phyloP scores from a whole-genome alignment of 2,113 vertebrate species.

The Hipposideros armiger region DNA sequence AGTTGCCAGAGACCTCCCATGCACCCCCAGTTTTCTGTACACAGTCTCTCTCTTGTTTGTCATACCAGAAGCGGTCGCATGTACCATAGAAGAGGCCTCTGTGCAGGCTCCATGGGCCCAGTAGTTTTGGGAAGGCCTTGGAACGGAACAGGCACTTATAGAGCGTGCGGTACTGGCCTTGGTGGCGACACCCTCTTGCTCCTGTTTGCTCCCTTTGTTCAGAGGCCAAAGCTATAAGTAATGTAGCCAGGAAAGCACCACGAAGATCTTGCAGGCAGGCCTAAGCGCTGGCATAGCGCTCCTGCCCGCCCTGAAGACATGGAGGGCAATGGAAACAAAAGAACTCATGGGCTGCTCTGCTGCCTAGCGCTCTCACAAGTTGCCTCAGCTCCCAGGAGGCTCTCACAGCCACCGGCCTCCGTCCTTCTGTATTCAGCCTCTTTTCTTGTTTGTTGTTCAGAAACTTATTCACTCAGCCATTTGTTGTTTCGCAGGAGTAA shows the following conservation, averaged over 20 bases:
- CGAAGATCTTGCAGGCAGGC: background rate
- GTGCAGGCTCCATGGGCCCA: background rate
- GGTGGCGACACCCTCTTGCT: background rate
- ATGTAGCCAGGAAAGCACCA: background rate
- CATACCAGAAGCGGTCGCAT: background rate
- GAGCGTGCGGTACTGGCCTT: background rate
- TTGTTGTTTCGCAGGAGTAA: background rate
- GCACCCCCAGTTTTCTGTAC: background rate
- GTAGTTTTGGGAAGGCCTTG: background rate
- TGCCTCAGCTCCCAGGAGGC: background rate
- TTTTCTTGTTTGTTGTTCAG: background rate
- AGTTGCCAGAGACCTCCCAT: background rate
- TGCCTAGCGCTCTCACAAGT: background rate
- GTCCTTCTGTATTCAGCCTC: background rate
- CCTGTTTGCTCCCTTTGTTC: background rate
- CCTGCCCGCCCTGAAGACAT: background rate
- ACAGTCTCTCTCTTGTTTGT: no score
- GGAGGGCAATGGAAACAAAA: background rate
- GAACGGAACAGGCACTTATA: background rate
- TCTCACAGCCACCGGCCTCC: no score
- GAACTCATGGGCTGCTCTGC: background rate
- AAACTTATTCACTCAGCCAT: background rate
- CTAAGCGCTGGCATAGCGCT: background rate
- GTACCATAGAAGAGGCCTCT: no score
- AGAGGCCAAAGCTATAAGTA: background rate